Evolutionary conservation across 35 echinoderm and acorn worm genomes (phyloP).

Genomic region (Strongylocentrotus purpuratus): DNA sequence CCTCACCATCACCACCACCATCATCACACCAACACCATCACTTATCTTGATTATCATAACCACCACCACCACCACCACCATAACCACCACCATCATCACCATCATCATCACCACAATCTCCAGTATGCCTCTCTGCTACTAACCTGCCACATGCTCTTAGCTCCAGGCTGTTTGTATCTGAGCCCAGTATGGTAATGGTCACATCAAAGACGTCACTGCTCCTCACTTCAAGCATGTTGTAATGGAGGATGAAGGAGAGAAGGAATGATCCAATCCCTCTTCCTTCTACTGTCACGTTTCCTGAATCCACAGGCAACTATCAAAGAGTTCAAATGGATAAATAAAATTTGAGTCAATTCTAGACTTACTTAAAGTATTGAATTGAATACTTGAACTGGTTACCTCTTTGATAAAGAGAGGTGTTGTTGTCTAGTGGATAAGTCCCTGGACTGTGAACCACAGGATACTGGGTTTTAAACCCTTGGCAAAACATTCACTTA

Average conservation of each 20-base stretch:
- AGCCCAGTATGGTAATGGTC: background rate
- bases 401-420: too few species aligned
- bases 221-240: conserved; percentile 52
- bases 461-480: too few species aligned
- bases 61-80: too few species aligned
- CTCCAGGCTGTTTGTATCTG: conserved; percentile 40
- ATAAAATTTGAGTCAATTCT: background rate
- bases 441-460: too few species aligned
- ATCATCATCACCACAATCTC: background rate
- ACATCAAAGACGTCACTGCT: conserved; percentile 19
- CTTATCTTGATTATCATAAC: too few species aligned
- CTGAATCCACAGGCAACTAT: conserved; percentile 42
- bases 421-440: too few species aligned
- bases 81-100: background rate
- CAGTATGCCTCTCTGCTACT: background rate
- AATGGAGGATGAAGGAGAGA: conserved; percentile 54
- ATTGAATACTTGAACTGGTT: too few species aligned
- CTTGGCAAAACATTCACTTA: too few species aligned
- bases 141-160: conserved; percentile 59
- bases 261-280: conserved; percentile 55
- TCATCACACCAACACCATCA: background rate
- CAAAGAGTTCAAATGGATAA: background rate
- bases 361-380: too few species aligned
- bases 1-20: background rate
- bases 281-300: background rate